Conservation (phyloP, 2,888 invertebrate species). For the Tetanocera ferruginea region DNA sequence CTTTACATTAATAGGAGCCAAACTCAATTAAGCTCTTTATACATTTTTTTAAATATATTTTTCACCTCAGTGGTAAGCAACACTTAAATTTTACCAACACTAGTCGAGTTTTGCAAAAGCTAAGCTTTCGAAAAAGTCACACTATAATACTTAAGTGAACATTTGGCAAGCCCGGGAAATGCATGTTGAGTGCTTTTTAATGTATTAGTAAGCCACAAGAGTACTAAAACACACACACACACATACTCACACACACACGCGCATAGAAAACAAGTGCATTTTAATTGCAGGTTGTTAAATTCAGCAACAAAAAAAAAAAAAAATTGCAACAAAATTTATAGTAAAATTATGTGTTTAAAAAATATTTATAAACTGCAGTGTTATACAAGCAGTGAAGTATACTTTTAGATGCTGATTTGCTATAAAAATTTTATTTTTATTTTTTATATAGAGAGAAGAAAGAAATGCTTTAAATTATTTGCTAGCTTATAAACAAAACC, state of each 20-base stretch:
- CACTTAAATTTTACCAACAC: conserved; percentile 1
- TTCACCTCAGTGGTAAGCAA: neutral
- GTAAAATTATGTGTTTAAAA: too few species aligned
- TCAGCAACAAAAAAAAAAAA: neutral
- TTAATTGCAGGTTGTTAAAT: conserved; percentile 10
- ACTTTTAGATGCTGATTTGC: too few species aligned
- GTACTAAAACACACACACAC: neutral
- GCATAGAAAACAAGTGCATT: neutral
- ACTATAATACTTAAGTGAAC: neutral
- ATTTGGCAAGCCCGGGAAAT: neutral
- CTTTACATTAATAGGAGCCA: too few species aligned
- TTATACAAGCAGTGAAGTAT: too few species aligned
- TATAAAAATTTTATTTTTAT: too few species aligned
- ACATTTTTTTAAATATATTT: neutral
- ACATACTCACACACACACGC: neutral
- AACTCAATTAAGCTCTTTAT: too few species aligned
- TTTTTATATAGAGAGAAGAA: too few species aligned
- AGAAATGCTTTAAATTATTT: too few species aligned
- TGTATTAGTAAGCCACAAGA: conserved; percentile 2
- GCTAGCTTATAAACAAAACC: too few species aligned
- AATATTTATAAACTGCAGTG: too few species aligned
- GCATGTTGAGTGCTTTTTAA: conserved; percentile 15
- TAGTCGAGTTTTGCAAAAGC: neutral
- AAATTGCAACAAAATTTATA: too few species aligned
- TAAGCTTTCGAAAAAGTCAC: neutral